Evolutionary conservation across 2,888 invertebrate species (phyloP).

Genomic region (Tholera decimalis): DNA sequence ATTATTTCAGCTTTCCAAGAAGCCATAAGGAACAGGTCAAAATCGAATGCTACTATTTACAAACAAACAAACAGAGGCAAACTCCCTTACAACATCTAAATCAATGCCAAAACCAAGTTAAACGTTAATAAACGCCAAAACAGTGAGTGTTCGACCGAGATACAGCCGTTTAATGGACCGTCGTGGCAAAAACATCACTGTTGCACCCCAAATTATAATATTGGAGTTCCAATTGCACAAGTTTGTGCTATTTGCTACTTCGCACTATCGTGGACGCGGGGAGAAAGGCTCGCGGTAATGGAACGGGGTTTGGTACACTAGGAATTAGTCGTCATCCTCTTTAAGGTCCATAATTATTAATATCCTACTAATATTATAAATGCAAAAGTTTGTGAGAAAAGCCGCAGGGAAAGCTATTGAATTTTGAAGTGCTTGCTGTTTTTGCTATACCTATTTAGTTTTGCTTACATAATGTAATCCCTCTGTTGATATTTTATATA

Average conservation of each 20-base stretch:
- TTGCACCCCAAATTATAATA: constrained; percentile 88
- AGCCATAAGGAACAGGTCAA: too few species aligned
- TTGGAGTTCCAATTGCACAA: constrained; percentile 89
- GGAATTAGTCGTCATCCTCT: too few species aligned
- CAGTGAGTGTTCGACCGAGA: constrained; percentile 78
- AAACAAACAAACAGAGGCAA: neutral
- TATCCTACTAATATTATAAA: too few species aligned
- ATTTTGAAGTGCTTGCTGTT: too few species aligned
- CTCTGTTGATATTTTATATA: too few species aligned
- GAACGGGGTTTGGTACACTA: constrained; percentile 41
- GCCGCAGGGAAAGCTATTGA: too few species aligned
- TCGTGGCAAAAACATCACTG: constrained; percentile 83
- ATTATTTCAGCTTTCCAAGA: neutral
- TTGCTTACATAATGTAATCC: too few species aligned
- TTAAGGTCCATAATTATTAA: too few species aligned
- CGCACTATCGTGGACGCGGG: constrained; percentile 80
- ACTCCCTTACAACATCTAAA: constrained; percentile 25
- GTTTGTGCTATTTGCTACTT: constrained; percentile 87
- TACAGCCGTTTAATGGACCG: constrained; percentile 81
- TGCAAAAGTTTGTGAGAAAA: too few species aligned
- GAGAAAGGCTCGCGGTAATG: constrained; percentile 54
- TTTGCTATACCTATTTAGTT: too few species aligned
- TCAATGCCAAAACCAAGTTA: constrained; percentile 47
- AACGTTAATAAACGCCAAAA: constrained; percentile 52
- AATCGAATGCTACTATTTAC: neutral